These are phyloP conservation scores for Parnassius glacialis DNA, from an alignment of 2,888 invertebrate genomes.

Conservation along the genomic window DNA sequence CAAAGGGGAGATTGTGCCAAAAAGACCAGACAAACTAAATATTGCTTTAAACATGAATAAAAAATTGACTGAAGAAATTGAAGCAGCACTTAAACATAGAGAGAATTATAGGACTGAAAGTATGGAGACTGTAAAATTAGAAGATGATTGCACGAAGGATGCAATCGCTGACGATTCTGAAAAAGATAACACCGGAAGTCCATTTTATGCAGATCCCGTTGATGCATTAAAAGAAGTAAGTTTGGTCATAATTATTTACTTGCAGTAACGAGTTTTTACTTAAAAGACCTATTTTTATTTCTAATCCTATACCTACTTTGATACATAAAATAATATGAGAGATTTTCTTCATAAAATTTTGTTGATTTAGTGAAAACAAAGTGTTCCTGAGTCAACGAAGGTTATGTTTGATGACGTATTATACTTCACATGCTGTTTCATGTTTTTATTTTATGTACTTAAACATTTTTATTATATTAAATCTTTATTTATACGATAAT, in stretches of 20 bases:
- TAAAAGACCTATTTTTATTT: too few relatives aligned
- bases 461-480: too few relatives aligned
- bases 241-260: slow-evolving; percentile 11
- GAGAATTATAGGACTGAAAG: slow-evolving; percentile 68
- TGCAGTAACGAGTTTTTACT: too few relatives aligned
- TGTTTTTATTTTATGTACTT: too few relatives aligned
- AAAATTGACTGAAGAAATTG: slow-evolving; percentile 73
- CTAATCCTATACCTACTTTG: too few relatives aligned
- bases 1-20: slow-evolving; percentile 71
- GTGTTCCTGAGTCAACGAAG: too few relatives aligned
- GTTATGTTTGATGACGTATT: too few relatives aligned
- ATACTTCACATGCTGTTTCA: too few relatives aligned
- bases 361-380: too few relatives aligned
- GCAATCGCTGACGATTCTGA: slow-evolving; percentile 55
- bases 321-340: too few relatives aligned
- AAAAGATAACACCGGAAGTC: slow-evolving; percentile 87
- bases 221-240: slow-evolving; percentile 86
- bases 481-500: too few relatives aligned
- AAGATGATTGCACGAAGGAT: slow-evolving; percentile 60
- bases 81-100: slow-evolving; percentile 64
- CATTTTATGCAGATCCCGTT: slow-evolving; percentile 94
- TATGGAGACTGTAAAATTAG: slow-evolving; percentile 75
- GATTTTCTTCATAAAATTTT: too few relatives aligned
- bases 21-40: slow-evolving; percentile 74
- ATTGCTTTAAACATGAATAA: slow-evolving; percentile 74